phyloP scores from a whole-genome alignment of 2,797 vertebrate genomes.

The Cuniculus paca region DNA sequence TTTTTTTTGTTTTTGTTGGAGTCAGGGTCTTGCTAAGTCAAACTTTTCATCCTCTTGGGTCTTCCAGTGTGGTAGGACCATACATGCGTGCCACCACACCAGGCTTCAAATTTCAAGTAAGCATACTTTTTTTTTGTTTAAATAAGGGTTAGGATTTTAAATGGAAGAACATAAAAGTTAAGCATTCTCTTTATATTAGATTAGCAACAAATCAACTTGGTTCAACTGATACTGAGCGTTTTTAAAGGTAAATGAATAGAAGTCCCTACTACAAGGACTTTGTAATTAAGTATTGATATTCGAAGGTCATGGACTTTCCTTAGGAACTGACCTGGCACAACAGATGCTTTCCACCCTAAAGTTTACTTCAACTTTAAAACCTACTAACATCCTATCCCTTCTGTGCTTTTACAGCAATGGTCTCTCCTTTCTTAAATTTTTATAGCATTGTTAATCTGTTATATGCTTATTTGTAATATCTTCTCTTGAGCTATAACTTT shows the following conservation, averaged over 20 bases:
- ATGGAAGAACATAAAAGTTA: conserved; percentile 9
- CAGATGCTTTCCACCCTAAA: neutral
- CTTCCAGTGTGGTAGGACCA: neutral
- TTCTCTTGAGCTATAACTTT: conserved; percentile 39
- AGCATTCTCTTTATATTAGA: conserved; percentile 45
- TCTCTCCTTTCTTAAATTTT: conserved; percentile 29
- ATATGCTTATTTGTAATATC: conserved; percentile 21
- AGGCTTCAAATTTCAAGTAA: conserved; percentile 54
- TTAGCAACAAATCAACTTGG: conserved; percentile 29
- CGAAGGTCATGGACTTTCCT: neutral
- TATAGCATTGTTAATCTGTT: conserved; percentile 20
- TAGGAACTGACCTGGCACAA: neutral
- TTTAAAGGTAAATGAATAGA: conserved; percentile 36
- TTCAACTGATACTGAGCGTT: neutral
- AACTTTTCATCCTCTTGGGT: neutral
- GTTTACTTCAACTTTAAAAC: conserved; percentile 13
- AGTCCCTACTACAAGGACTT: neutral
- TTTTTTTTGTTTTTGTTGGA: neutral
- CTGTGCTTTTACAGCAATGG: neutral
- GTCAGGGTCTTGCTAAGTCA: neutral
- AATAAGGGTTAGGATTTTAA: conserved; percentile 55
- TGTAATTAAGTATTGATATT: neutral
- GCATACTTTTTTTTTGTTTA: conserved; percentile 38
- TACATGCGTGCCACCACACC: neutral
- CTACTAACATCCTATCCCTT: conserved; percentile 27